A percentile compares a stretch with the other conserved stretches of the same genome.
These are phyloP conservation scores for Ascidia mentula DNA, from an alignment of 23 tunicate species.

Conservation along the genomic window DNA sequence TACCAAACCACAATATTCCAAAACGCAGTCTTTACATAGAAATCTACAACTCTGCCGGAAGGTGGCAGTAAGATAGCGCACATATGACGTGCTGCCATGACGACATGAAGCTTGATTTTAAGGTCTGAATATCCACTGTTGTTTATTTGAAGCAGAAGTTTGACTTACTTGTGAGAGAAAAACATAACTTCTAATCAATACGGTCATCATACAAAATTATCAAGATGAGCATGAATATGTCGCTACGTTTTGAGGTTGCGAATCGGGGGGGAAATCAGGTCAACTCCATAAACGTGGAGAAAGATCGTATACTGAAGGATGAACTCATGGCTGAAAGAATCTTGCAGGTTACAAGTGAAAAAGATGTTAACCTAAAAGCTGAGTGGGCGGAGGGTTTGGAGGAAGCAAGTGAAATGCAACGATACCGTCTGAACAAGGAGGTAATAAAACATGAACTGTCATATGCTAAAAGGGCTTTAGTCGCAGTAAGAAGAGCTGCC, in stretches of 20 bases:
- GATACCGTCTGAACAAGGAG: conserved; percentile 27
- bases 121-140: not conserved
- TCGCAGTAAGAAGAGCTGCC: conserved; percentile 65
- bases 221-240: conserved; percentile 76
- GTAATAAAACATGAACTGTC: conserved; percentile 46
- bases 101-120: not conserved
- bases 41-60: no score
- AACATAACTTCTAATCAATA: not conserved
- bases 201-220: not conserved
- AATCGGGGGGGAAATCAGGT: conserved; percentile 26
- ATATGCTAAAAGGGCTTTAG: conserved; percentile 56
- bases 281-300: conserved; percentile 26
- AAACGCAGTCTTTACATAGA: no score
- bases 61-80: no score
- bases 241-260: conserved; percentile 59
- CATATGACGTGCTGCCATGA: not conserved
- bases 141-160: not conserved
- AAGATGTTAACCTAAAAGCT: conserved; percentile 28
- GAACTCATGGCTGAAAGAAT: conserved; percentile 44
- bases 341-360: conserved; percentile 20
- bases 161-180: no score
- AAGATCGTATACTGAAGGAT: conserved; percentile 52
- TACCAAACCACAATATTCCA: no score
- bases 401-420: conserved; percentile 24
- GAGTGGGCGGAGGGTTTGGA: conserved; percentile 59